These are phyloP conservation scores for Pegea sp. DNA, from an alignment of 23 tunicate species.

Conservation along the genomic window DNA sequence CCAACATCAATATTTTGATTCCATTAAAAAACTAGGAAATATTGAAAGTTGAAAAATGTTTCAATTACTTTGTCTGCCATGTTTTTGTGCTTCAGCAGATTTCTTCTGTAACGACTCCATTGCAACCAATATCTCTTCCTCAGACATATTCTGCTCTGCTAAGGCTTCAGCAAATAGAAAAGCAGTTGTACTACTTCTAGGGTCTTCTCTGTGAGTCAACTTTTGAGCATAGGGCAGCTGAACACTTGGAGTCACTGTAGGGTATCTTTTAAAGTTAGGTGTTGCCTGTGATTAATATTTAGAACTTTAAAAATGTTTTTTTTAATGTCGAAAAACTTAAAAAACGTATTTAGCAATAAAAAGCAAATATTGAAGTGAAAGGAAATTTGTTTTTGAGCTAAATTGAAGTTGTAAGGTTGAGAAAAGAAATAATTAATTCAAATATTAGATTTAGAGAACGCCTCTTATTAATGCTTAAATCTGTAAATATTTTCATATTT, in stretches of 20 bases:
- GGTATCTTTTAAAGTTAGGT: conserved; percentile 1
- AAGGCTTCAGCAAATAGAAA: conserved; percentile 64
- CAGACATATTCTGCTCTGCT: conserved; percentile 67
- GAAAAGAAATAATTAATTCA: no score
- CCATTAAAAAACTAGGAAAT: no score
- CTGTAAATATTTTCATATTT: no score
- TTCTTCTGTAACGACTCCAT: conserved; percentile 51
- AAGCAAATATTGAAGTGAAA: no score
- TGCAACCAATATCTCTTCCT: conserved; percentile 62
- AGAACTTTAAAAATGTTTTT: no score
- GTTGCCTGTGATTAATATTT: not conserved
- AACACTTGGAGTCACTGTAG: conserved; percentile 4
- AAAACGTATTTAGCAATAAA: no score
- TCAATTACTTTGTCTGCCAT: conserved; percentile 3
- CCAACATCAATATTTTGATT: no score
- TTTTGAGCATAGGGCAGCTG: conserved; percentile 5
- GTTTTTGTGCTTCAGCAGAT: conserved; percentile 32
- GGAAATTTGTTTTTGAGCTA: no score
- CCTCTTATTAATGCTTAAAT: no score
- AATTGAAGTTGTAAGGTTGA: no score
- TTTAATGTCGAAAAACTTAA: no score
- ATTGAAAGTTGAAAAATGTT: not conserved
- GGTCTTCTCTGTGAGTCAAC: not conserved
- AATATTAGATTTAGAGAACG: no score
- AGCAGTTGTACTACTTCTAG: conserved; percentile 18